These are phyloP conservation scores for Romanogobio albipinnatus DNA, from an alignment of 2,113 vertebrate genomes.

Conservation along the genomic window DNA sequence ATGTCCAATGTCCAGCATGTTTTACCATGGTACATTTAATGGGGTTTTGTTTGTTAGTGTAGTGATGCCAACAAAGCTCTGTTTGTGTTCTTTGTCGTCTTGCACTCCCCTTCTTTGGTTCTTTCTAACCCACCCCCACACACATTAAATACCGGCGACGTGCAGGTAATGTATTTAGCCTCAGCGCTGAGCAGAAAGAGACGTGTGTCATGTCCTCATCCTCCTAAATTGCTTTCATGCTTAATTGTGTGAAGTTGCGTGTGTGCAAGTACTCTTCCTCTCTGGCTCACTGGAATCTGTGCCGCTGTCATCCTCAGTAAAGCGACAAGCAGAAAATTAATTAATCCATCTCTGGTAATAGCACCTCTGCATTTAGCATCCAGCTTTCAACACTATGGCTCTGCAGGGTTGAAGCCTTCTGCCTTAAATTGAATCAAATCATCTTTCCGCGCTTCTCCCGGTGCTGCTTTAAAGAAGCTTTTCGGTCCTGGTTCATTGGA, in stretches of 20 bases:
- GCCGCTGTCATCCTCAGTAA: constrained; percentile 53
- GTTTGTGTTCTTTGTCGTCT: not conserved
- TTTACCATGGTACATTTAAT: not conserved
- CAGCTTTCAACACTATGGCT: constrained; percentile 41
- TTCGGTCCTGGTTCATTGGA: constrained; percentile 52
- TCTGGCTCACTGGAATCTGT: constrained; percentile 29
- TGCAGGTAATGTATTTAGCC: constrained; percentile 43
- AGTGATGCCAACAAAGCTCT: not conserved
- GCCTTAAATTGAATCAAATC: constrained; percentile 57
- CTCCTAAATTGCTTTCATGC: constrained; percentile 56
- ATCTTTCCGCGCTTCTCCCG: constrained; percentile 65
- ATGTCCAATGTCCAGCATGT: not conserved
- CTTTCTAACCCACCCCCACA: constrained; percentile 26
- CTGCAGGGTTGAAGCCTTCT: not conserved
- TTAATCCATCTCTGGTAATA: constrained; percentile 58
- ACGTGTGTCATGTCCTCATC: constrained; percentile 50
- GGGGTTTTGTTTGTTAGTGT: not conserved
- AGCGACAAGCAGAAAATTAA: constrained; percentile 60
- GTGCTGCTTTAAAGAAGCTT: constrained; percentile 61
- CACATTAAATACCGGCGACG: constrained; percentile 7
- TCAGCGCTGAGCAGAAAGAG: constrained; percentile 39
- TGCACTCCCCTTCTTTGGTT: not conserved
- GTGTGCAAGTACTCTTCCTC: constrained; percentile 29
- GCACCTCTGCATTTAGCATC: constrained; percentile 48
- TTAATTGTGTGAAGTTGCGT: constrained; percentile 49